Evolutionary conservation across 2,797 vertebrate species (phyloP), one percentile per base, ranked within the genome.

Genomic region (Cyprinodon diabolis): DNA sequence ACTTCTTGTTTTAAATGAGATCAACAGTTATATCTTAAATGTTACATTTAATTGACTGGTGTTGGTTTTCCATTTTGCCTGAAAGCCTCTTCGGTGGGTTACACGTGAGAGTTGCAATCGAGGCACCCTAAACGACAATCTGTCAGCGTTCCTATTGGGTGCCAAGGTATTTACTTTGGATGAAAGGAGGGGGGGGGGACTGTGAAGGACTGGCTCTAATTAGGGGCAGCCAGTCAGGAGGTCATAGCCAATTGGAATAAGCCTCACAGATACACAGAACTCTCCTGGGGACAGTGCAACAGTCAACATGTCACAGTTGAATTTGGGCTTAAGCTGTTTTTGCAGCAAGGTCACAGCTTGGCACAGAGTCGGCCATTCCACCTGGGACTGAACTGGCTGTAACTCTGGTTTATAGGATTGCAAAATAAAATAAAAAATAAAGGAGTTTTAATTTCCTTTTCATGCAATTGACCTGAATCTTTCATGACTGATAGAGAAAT

Each of bases 91-190:
- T 51, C 70, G 84, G 76, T 77, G 69, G 37, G 67, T 66, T 73
- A 80, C 80, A 63, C 57, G 77, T 77, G 75, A 75, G 54, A 72
- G 74, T 58, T 76, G 72, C 79, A 79, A 79, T 76, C 70, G 1
- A 62, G 88, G 83, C 82, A 74, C 80, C 86, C 82, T 86, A 77
- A 91, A 86, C 87, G 84, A 78, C 87, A 75, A 86, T 79, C 86
- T 82, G 87, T 89, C 91, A 84, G 84, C 88, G 92, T 92, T 93
- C 86, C 89, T 80, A 60, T 72, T 79, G 84, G 67, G 77, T 91
- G 91, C 92, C 91, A 93, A 92, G 87, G 88, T 90, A 88, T 93
- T 93, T 91, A 86, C 86, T 91, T 91, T 86, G 80, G 86, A 89
- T 79, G 84, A 87, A 81, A 91, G 82, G 89, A 81, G 76, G 88